phyloP scores from a whole-genome alignment of 2,888 invertebrate species.

The Agrotis puta region DNA sequence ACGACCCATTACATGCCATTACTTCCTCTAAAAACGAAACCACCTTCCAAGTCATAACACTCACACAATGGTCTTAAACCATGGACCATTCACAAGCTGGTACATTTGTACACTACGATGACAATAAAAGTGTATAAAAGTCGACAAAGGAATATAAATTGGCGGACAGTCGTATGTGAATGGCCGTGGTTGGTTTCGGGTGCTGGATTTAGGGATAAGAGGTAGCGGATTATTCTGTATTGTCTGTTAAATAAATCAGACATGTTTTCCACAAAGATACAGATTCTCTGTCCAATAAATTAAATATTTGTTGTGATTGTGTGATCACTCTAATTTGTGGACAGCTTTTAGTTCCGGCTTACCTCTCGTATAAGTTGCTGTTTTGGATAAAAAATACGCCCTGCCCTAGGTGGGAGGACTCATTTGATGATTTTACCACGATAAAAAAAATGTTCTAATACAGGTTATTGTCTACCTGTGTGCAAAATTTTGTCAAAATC shows the following conservation, averaged over 20 bases:
- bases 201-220: constrained; percentile 23
- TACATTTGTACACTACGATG: constrained; percentile 29
- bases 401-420: too few species aligned
- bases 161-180: constrained; percentile 47
- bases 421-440: too few species aligned
- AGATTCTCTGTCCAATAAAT: not conserved
- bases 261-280: not conserved
- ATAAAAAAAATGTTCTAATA: too few species aligned
- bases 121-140: constrained; percentile 54
- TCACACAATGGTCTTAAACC: constrained; percentile 30
- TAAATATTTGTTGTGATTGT: not conserved
- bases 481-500: not conserved
- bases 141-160: constrained; percentile 66
- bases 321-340: not conserved
- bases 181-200: constrained; percentile 19
- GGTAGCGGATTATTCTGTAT: constrained; percentile 17
- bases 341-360: not conserved
- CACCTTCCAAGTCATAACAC: constrained; percentile 19
- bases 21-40: not conserved
- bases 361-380: not conserved
- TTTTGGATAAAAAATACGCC: too few species aligned
- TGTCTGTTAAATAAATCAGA: not conserved
- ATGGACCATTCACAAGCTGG: constrained; percentile 17
- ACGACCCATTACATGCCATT: not conserved
- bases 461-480: not conserved